Conservation (phyloP, 2,113 vertebrate genomes). For the Gymnogyps californianus region DNA sequence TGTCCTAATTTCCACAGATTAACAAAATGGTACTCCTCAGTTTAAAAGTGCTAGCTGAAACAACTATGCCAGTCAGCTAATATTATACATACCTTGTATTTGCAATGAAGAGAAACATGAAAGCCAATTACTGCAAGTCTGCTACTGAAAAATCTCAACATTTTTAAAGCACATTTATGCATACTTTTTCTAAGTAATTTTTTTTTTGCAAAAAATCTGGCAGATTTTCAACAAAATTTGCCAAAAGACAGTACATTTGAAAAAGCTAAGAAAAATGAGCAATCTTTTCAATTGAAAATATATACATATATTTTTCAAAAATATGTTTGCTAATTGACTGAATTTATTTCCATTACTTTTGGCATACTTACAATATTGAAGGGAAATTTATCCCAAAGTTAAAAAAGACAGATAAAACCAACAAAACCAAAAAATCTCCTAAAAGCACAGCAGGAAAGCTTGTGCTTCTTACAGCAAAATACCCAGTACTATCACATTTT, state of each 20-base stretch:
- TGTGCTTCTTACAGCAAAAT: neutral
- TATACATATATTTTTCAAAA: neutral
- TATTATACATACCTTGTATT: neutral
- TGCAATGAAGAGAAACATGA: neutral
- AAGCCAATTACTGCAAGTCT: neutral
- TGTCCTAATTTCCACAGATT: neutral
- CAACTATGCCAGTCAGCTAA: neutral
- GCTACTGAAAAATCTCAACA: neutral
- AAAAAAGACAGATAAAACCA: neutral
- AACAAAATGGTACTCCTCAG: neutral
- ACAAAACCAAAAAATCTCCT: neutral
- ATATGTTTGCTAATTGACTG: neutral
- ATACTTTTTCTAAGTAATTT: neutral
- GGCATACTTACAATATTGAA: neutral
- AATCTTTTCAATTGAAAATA: neutral
- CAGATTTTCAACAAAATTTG: neutral
- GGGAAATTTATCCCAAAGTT: neutral
- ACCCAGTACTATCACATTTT: neutral
- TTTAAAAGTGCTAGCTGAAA: neutral
- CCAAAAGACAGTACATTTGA: neutral
- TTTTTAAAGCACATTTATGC: neutral
- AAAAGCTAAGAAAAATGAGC: neutral
- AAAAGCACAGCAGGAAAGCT: neutral
- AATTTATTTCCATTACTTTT: neutral
- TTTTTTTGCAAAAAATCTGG: fast-evolving